phyloP scores from a whole-genome alignment of 2,888 invertebrate genomes.

The Empis livida region DNA sequence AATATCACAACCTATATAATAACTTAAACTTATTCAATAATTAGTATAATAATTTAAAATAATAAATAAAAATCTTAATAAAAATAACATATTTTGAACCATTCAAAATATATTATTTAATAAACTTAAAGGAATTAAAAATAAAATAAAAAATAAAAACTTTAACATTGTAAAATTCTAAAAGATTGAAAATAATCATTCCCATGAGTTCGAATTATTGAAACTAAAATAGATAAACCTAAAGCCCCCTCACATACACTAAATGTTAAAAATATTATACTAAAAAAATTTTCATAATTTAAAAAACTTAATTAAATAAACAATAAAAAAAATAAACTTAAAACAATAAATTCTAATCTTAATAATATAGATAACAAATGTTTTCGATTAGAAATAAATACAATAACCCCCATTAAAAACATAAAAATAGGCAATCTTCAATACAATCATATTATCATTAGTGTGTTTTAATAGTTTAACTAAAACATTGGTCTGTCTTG shows the following conservation, averaged over 20 bases:
- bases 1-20: slow-evolving; percentile 37
- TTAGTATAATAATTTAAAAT: slow-evolving; percentile 29
- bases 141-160: slow-evolving; percentile 38
- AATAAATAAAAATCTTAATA: slow-evolving; percentile 40
- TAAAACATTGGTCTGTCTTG: slow-evolving; percentile 56
- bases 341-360: slow-evolving; percentile 47
- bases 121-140: slow-evolving; percentile 42
- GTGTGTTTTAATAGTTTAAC: slow-evolving; percentile 48
- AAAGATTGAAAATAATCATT: slow-evolving; percentile 50
- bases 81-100: slow-evolving; percentile 40
- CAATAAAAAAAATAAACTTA: slow-evolving; percentile 42
- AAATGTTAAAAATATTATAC: slow-evolving; percentile 48
- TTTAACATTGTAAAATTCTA: slow-evolving; percentile 47
- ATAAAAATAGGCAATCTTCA: slow-evolving; percentile 37
- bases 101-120: slow-evolving; percentile 40
- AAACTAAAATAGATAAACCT: slow-evolving; percentile 48
- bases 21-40: slow-evolving; percentile 30
- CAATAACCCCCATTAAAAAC: slow-evolving; percentile 39
- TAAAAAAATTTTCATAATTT: slow-evolving; percentile 42
- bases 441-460: slow-evolving; percentile 39
- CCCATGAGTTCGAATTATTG: slow-evolving; percentile 47
- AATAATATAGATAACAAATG: slow-evolving; percentile 47
- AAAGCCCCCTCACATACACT: slow-evolving; percentile 52
- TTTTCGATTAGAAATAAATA: slow-evolving; percentile 43
- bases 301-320: slow-evolving; percentile 37